phyloP scores from a whole-genome alignment of 2,888 invertebrate genomes.

The Nudaria mundana region DNA sequence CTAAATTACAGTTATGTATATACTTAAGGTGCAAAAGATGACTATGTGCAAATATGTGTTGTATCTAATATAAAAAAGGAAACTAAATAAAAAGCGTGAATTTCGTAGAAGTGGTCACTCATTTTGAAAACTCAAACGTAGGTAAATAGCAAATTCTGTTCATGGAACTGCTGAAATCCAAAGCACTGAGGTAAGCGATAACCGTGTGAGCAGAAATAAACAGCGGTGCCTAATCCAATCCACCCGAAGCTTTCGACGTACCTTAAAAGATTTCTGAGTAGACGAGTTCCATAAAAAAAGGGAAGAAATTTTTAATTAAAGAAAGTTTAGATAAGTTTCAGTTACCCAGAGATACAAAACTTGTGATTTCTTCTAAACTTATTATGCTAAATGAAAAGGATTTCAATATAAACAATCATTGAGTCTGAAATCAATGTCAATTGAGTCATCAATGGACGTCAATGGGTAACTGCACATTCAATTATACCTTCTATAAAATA shows the following conservation, averaged over 20 bases:
- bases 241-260: constrained; percentile 72
- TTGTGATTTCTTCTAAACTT: neutral
- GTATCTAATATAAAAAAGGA: constrained; percentile 24
- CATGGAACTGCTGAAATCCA: constrained; percentile 30
- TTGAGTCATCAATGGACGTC: neutral
- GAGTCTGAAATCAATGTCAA: no score
- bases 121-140: constrained; percentile 27
- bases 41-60: constrained; percentile 24
- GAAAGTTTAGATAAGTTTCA: no score
- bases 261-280: constrained; percentile 76
- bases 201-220: constrained; percentile 55
- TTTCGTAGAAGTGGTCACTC: constrained; percentile 27
- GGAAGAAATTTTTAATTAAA: constrained; percentile 62
- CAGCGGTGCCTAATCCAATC: constrained; percentile 53
- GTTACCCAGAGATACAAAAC: constrained; percentile 19
- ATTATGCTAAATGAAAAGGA: no score
- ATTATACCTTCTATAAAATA: constrained; percentile 11
- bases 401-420: no score
- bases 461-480: constrained; percentile 14
- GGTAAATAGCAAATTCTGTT: constrained; percentile 29
- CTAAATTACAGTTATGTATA: constrained; percentile 7
- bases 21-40: constrained; percentile 30
- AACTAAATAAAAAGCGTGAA: constrained; percentile 33
- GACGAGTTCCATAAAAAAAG: constrained; percentile 74
- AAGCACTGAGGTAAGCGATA: constrained; percentile 64